These are phyloP conservation scores for Solenodon paradoxus DNA, from an alignment of 2,113 vertebrate genomes.

Conservation along the genomic window DNA sequence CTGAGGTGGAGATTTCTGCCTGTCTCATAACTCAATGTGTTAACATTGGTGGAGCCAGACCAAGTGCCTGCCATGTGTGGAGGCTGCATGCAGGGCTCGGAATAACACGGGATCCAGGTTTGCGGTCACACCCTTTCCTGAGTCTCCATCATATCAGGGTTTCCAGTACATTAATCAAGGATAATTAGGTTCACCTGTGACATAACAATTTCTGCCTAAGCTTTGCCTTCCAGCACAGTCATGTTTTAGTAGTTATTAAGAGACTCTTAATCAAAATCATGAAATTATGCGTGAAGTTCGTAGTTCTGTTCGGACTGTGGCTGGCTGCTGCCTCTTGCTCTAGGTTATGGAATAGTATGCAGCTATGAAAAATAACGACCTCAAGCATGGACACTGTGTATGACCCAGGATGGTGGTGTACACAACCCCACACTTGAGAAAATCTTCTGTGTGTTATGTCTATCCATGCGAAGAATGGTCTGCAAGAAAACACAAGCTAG, in stretches of 20 bases:
- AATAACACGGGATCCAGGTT: background rate
- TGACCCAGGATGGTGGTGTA: too few relatives aligned
- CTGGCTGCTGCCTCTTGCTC: background rate
- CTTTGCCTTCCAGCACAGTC: background rate
- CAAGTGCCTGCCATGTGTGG: background rate
- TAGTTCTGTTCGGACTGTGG: background rate
- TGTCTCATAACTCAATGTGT: conserved; percentile 70
- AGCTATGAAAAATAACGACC: background rate
- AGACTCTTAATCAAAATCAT: conserved; percentile 34
- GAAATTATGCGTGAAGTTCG: background rate
- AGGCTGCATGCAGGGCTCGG: background rate
- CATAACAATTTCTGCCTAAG: conserved; percentile 28
- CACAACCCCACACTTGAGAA: too few relatives aligned
- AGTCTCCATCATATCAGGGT: background rate
- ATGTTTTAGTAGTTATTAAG: conserved; percentile 6
- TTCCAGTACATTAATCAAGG: conserved; percentile 66
- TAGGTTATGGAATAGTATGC: background rate
- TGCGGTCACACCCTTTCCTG: background rate
- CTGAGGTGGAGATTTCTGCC: conserved; percentile 70
- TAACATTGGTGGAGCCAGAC: conserved; percentile 54
- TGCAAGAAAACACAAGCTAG: background rate
- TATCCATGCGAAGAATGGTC: background rate
- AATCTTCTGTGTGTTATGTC: background rate
- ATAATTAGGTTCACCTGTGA: conserved; percentile 65
- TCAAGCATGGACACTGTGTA: background rate